Evolutionary conservation across 2,113 vertebrate genomes (phyloP).

Genomic region (rat (Rattus norvegicus)): GRCr8 NC_086021.1:143041501-143042000

Average conservation of each 20-base stretch:
- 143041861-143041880: neutral
- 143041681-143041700: neutral
- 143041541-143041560: neutral
- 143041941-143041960: slow-evolving; percentile 66
- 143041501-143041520: neutral
- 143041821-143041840: neutral
- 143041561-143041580: neutral
- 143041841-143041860: neutral
- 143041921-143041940: slow-evolving; percentile 37
- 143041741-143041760: neutral
- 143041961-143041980: slow-evolving; percentile 47
- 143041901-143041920: slow-evolving; percentile 59
- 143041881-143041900: slow-evolving; percentile 29
- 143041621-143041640: neutral
- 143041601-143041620: neutral
- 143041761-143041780: slow-evolving; percentile 17
- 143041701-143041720: neutral
- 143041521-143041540: neutral
- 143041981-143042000: slow-evolving; percentile 52
- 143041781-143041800: slow-evolving; percentile 2
- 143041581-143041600: neutral
- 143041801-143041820: neutral
- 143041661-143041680: neutral
- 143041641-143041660: neutral
- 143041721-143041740: slow-evolving; percentile 6